Base-by-base conservation (phyloP, 1,140 invertebrate species). In the Leptinotarsa texana region DNA sequence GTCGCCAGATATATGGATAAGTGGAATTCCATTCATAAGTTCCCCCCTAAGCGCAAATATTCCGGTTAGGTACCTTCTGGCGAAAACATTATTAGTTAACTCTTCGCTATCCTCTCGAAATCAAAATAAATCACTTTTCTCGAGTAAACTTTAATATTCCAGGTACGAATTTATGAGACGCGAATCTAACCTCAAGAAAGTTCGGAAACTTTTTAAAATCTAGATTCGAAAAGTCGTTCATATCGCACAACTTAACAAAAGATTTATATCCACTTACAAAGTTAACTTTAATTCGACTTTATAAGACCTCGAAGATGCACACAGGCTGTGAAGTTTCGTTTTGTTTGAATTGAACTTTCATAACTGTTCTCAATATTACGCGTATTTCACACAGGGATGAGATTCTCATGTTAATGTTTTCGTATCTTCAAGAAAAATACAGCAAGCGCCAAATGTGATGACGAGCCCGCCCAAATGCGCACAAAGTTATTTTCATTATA, bases 251-350 rank as follows among this genome's bases (percentile, higher is more conserved):
- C 51, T 57, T 57, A 57, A 57, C 51, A 57, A 57, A 57, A 57
- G 51, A 57, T 57, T 57, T 57, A 57, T 57, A 57, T 57, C 51
- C 51, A 57, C 51, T 57, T 57, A 57, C 51, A 5, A 57, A 57
- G 51, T 57, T 13, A 15, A 18, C 51, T 57, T 57, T 15, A 57
- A 17, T 57, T 57, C 51, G n/a, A 57, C 51, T 57, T 18, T 3
- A 18, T 18, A 57, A 57, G n/a, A 57, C 51, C 51, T 15, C 51
- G 51, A 57, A 57, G 51, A 57, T 17, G 51, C 51, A 57, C 51
- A 18, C 51, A 57, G 51, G 15, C 51, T n/a, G n/a, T 8, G 17
- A 57, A 57, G n/a, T 15, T 17, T 57, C n/a, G n/a, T 57, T 57
- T 17, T 57, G 51, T 18, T 57, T 57, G 51, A 18, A 57, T 57